Evolutionary conservation across 2,888 invertebrate genomes (phyloP).

Genomic region (Thumatha senex): DNA sequence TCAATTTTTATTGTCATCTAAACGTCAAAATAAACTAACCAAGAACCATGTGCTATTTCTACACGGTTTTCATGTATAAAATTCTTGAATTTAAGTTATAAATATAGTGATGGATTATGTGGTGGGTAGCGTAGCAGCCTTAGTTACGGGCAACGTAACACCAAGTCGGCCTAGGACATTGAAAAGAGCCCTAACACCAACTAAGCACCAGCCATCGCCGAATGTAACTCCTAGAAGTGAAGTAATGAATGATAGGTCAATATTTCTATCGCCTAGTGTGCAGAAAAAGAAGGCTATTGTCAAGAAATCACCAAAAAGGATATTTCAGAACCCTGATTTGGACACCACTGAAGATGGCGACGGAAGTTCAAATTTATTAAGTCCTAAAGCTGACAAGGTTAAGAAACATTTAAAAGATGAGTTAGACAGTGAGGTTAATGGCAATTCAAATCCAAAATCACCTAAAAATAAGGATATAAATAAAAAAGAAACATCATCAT

Average conservation of each 20-base stretch:
- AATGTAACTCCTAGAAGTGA: constrained; percentile 77
- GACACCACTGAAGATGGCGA: constrained; percentile 58
- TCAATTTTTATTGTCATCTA: constrained; percentile 7
- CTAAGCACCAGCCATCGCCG: constrained; percentile 71
- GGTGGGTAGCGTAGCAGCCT: constrained; percentile 83
- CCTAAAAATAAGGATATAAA: constrained; percentile 25
- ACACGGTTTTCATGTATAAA: constrained; percentile 16
- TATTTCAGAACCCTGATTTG: constrained; percentile 68
- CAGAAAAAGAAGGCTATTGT: constrained; percentile 75
- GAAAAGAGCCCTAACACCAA: constrained; percentile 69
- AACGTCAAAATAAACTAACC: constrained; percentile 32
- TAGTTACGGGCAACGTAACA: constrained; percentile 82
- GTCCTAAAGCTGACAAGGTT: constrained; percentile 70
- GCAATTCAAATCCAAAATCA: constrained; percentile 23
- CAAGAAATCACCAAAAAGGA: constrained; percentile 76
- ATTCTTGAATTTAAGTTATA: constrained; percentile 16
- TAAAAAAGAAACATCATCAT: constrained; percentile 17
- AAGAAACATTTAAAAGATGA: constrained; percentile 69
- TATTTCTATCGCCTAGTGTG: constrained; percentile 70
- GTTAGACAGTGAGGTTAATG: constrained; percentile 44
- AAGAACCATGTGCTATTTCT: constrained; percentile 51
- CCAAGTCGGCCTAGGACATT: constrained; percentile 77
- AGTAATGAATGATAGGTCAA: constrained; percentile 66
- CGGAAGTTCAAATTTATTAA: constrained; percentile 34
- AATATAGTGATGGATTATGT: constrained; percentile 72